phyloP scores from a whole-genome alignment of 2,113 vertebrate species.

The Nothoprocta pentlandii region DNA sequence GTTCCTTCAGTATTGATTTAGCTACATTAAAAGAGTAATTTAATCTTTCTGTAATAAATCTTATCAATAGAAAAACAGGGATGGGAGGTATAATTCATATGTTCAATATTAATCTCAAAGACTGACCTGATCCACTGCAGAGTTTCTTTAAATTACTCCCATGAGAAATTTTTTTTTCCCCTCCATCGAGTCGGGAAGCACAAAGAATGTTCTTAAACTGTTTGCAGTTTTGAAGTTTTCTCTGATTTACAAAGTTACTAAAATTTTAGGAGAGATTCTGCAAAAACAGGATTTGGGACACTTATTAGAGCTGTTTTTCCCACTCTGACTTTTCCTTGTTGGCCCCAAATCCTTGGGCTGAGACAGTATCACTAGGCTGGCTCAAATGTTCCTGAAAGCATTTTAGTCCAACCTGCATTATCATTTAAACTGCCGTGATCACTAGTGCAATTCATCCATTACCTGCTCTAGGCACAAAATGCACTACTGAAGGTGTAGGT shows the following conservation, averaged over 20 bases:
- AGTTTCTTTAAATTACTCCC: conserved; percentile 21
- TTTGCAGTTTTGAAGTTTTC: not conserved
- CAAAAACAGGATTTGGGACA: not conserved
- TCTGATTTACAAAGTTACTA: not conserved
- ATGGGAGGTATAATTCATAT: not conserved
- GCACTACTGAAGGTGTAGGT: not conserved
- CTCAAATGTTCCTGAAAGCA: not conserved
- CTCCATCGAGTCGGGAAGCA: not conserved
- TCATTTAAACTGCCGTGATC: not conserved
- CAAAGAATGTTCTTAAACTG: not conserved
- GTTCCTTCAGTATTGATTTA: not conserved
- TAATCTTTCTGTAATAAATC: not conserved
- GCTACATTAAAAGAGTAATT: not conserved
- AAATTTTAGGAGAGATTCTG: not conserved
- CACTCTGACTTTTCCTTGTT: not conserved
- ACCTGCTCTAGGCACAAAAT: not conserved
- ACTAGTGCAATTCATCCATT: not conserved
- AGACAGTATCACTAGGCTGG: not conserved
- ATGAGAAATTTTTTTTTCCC: conserved; percentile 11
- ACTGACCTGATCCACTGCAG: not conserved
- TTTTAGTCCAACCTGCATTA: not conserved
- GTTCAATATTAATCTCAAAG: conserved; percentile 11
- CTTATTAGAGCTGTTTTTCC: not conserved
- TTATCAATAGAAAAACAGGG: not conserved
- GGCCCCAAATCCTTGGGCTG: not conserved